Evolutionary conservation across 2,113 vertebrate genomes (phyloP).

Genomic region (Triplophysa tibetana): DNA sequence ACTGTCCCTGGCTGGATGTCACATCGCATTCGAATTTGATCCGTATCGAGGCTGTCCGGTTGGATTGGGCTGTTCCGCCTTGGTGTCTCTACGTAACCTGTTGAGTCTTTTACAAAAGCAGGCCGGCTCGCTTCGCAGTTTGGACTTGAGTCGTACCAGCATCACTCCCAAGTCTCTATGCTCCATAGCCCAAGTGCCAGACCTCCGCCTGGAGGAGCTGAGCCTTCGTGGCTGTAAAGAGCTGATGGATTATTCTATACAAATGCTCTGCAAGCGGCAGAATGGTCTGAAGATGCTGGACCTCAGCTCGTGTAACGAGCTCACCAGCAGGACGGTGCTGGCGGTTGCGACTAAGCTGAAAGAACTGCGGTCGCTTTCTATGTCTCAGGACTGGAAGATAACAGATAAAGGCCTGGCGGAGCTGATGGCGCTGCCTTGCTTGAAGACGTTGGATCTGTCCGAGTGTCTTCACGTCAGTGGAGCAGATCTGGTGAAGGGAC

Average conservation of each 20-base stretch:
- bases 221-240: constrained; percentile 77
- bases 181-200: constrained; percentile 71
- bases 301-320: constrained; percentile 78
- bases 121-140: constrained; percentile 63
- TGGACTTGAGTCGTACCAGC: constrained; percentile 81
- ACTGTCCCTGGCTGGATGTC: constrained; percentile 80
- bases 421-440: constrained; percentile 64
- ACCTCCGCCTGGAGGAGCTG: constrained; percentile 73
- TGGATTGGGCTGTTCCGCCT: constrained; percentile 66
- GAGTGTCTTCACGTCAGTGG: constrained; percentile 79
- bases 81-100: constrained; percentile 79
- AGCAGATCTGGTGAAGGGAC: constrained; percentile 69
- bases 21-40: constrained; percentile 79
- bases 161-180: constrained; percentile 75
- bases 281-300: constrained; percentile 73
- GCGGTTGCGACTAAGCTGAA: constrained; percentile 65
- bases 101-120: constrained; percentile 70
- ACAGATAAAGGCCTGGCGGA: constrained; percentile 75
- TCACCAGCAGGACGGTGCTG: constrained; percentile 72
- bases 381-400: constrained; percentile 74
- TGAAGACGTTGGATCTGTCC: constrained; percentile 75
- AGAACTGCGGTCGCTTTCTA: constrained; percentile 64
- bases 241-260: constrained; percentile 77
- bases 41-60: constrained; percentile 65
- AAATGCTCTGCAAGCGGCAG: constrained; percentile 75